Base-by-base conservation (phyloP, 2,113 vertebrate species). In the Lichenostomus cassidix region DNA sequence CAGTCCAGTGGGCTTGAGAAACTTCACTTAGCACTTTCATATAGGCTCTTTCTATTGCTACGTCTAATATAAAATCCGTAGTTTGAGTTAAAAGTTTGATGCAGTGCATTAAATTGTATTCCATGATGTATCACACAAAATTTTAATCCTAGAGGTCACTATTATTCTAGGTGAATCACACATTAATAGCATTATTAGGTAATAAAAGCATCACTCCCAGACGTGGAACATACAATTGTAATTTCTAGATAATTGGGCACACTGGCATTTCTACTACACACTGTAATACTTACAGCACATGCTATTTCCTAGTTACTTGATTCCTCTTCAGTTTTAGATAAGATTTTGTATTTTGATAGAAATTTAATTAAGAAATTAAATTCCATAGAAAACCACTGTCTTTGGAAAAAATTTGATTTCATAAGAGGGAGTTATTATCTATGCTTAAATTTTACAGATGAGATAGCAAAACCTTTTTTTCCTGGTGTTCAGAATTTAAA, bases 351-450 rank as follows among this genome's bases (percentile, higher is more conserved):
- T 83, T 96, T 75, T 90, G 46, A 42, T 78, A 92, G 62, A n/a
- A 37, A 37, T 37, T 37, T 90, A 95, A 92, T 97, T 94, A 97
- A 82, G 92, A 64, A 96, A 85, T 94, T 59, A 46, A 71, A 81
- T 87, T 55, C 78, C 50, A 58, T 42, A 80, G 35, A 58, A 90
- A 96, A 89, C 19, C 13, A 67, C 20, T 5, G 35, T 4, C 8
- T 86, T 35, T 46, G 39, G 56, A 64, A 92, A 63, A 91, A 59
- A 25, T 0, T 8, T 1, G 2, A 75, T 79, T 82, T 84, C 12
- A 20, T 70, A 60, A 83, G 12, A 71, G 17, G 9, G 56, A 65
- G 58, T 42, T 89, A 28, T 56, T 85, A 79, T 80, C 41, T 42
- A n/a, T 29, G 60, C 15, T 90, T 92, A 93, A 83, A 90, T 94